Base-by-base conservation (phyloP, 1,140 invertebrate species). In the Lepeophtheirus salmonis region DNA sequence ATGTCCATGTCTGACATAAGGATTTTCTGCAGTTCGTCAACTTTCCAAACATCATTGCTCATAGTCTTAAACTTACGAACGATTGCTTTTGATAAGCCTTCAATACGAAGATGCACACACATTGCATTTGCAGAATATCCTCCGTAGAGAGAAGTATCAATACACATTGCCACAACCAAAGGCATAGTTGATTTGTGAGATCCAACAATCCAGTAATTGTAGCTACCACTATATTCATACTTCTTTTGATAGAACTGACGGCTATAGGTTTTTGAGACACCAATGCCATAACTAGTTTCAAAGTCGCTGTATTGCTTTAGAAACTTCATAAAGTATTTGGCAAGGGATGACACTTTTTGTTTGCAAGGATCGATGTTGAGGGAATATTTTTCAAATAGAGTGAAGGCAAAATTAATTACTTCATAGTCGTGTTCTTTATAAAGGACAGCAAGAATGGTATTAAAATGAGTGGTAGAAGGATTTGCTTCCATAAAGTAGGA, bases 371-470 rank as follows among this genome's bases (percentile, higher is more conserved):
- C 23, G 17, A 59, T 18, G 10, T 26, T 17, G n/a, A 16, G 14
- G 10, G 57, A 24, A 59, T 17, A 59, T 22, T 20, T 18, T 41
- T 59, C 57, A 48, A 59, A 59, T 1, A 59, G 21, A 17, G 26
- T 59, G 48, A 18, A 59, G 17, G 57, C 57, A 50, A 17, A 59
- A 41, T 59, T 59, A 17, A 21, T 23, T 13, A 59, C 2, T 50
- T 59, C 57, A 59, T 41, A 59, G 17, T 50, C 50, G 17, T 24
- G 13, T 41, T 59, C 57, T 21, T 18, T 23, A n/a, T 59, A 50
- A 14, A 59, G 26, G 30, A 18, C 23, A n/a, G 57, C 23, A 2
- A 59, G 16, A 22, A 59, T 23, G 22, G 18, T 18, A 17, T 14
- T 17, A 14, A 59, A 18, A 2, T 59, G 23, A 41, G 57, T 50